Percentiles rank a stretch among this genome's conserved stretches.
Evolutionary conservation across 2,888 invertebrate species (phyloP).

Genomic region (Meloe dianella): DNA sequence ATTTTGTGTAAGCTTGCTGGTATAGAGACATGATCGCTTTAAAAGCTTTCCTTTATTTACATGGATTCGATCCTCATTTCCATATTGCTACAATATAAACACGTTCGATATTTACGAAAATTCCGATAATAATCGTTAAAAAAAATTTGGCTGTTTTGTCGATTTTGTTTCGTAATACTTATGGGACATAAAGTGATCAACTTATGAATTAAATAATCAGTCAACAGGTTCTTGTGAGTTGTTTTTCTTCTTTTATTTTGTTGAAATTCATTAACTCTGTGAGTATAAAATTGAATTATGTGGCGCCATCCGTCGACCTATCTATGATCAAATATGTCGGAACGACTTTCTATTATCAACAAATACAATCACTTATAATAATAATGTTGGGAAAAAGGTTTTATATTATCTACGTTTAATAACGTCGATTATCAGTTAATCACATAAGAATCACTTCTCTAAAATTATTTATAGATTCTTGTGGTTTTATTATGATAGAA

Average conservation of each 20-base stretch:
- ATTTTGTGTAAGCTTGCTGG: neutral
- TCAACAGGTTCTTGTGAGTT: slow-evolving; percentile 1
- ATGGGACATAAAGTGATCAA: slow-evolving; percentile 10
- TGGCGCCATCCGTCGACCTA: slow-evolving; percentile 23
- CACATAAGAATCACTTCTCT: neutral
- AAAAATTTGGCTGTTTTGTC: slow-evolving; percentile 14
- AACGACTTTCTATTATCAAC: slow-evolving; percentile 26
- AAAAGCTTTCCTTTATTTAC: slow-evolving; percentile 37
- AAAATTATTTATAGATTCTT: neutral
- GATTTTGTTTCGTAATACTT: neutral
- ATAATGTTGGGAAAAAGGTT: neutral
- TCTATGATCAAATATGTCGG: slow-evolving; percentile 15
- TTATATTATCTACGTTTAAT: slow-evolving; percentile 16
- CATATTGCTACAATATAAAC: slow-evolving; percentile 27
- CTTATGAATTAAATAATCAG: slow-evolving; percentile 3
- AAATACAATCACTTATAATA: slow-evolving; percentile 20
- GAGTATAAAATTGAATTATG: slow-evolving; percentile 28
- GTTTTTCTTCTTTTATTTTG: neutral
- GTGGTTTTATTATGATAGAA: neutral
- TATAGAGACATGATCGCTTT: slow-evolving; percentile 34
- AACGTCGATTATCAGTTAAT: slow-evolving; percentile 21
- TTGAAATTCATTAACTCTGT: slow-evolving; percentile 22
- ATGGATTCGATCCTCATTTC: slow-evolving; percentile 29
- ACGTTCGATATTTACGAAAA: slow-evolving; percentile 21
- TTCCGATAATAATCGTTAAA: slow-evolving; percentile 18